Evolutionary conservation across 2,888 invertebrate species (phyloP).

Genomic region (Polydrusus pterygomalis): DNA sequence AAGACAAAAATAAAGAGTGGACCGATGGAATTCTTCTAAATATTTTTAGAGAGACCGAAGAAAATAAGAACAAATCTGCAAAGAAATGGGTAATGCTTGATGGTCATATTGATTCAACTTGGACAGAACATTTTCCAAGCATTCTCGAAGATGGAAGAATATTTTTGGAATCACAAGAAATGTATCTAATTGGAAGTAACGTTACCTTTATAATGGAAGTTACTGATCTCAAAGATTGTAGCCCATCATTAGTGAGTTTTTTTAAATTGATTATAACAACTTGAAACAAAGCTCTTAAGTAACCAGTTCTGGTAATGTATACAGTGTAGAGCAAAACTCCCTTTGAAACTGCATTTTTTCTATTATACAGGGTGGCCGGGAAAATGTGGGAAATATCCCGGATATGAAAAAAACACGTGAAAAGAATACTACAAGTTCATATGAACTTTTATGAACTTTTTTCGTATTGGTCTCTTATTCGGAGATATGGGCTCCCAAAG

Average conservation of each 20-base stretch:
- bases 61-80: slow-evolving; percentile 76
- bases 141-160: slow-evolving; percentile 88
- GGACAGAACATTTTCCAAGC: slow-evolving; percentile 90
- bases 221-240: slow-evolving; percentile 84
- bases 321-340: too few relatives aligned
- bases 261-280: background rate
- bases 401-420: too few relatives aligned
- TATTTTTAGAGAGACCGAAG: slow-evolving; percentile 82
- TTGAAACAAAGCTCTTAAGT: too few relatives aligned
- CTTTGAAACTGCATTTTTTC: too few relatives aligned
- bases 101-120: slow-evolving; percentile 88
- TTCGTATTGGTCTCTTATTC: too few relatives aligned
- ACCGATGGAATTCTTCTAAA: slow-evolving; percentile 86
- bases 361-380: too few relatives aligned
- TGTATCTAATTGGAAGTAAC: slow-evolving; percentile 81
- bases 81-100: slow-evolving; percentile 93
- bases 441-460: too few relatives aligned
- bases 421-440: too few relatives aligned
- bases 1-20: slow-evolving; percentile 84
- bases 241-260: slow-evolving; percentile 82
- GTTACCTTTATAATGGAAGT: slow-evolving; percentile 91
- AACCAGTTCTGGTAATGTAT: too few relatives aligned
- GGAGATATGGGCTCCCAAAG: too few relatives aligned
- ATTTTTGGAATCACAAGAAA: slow-evolving; percentile 87
- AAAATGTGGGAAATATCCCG: too few relatives aligned